Base-by-base conservation (phyloP, 2,113 vertebrate species). In the Rhodinocichla rosea region DNA sequence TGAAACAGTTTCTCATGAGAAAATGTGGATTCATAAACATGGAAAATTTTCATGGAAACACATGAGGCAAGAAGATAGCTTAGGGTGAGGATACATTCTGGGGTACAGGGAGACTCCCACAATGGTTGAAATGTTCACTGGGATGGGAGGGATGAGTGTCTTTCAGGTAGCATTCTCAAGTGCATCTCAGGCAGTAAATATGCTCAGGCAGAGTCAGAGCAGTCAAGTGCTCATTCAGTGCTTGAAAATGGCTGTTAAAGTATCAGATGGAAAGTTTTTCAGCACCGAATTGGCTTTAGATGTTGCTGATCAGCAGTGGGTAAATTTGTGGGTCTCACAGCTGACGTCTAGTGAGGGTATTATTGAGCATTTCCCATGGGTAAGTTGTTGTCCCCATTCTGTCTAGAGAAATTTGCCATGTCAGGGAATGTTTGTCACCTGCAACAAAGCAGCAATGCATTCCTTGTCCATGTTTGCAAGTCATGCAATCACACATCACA, bases 1-100 rank as follows among this genome's bases (percentile, higher is more conserved):
- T 74, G 71, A 65, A 83, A 59, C 32, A 42, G 32, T 92, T 94
- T 97, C 94, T 95, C 83, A 15, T 79, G 92, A 94, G 95, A 94
- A 95, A 95, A 87, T 62, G 19, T 5, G 8, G 71, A 37, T 60
- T 89, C 68, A 63, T 68, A 80, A 91, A 74, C 52, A 64, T 20
- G 47, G 75, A 93, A 83, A 87, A 56, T 64, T 86, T 96, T 92
- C 40, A 56, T 83, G 56, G 83, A 91, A 95, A 71, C 33, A 68
- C n/a, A 40, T 32, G n/a, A 56, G 44, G 49, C 37, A 91, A 70
- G 55, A 92, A 63, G 64, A 69, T 10, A 28, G 13, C 40, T 86
- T 49, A 55, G 33, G 65, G 20, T 20, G 27, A 83, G 44, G 27
- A 40, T 23, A 47, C 20, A 59, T 50, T 53, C 55, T 67, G 8